A percentile compares a stretch with the other conserved stretches of the same genome.
These are phyloP conservation scores for Leiothrix lutea DNA, from an alignment of 2,113 vertebrate genomes.

Conservation along the genomic window DNA sequence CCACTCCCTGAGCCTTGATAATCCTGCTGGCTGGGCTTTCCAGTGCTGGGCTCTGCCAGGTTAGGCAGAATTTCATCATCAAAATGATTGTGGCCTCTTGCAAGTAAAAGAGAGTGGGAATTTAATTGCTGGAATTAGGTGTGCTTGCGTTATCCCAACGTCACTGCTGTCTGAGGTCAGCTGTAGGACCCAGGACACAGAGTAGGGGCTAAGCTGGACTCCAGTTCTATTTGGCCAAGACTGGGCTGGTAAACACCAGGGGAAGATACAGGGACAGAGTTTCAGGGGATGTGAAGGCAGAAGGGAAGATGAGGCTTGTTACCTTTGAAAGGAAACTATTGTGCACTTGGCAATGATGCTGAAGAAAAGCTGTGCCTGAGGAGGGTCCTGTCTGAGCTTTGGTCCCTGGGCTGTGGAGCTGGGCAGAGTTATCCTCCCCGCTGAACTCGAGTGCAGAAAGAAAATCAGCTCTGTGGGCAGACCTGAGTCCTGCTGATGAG, in stretches of 20 bases:
- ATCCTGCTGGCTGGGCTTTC: not conserved
- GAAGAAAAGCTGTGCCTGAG: not conserved
- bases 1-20: slow-evolving; percentile 33
- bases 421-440: not conserved
- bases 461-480: not conserved
- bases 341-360: accelerated
- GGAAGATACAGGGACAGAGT: not conserved
- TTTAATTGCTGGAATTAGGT: not conserved
- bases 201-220: not conserved
- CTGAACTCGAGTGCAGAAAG: not conserved
- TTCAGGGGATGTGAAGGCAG: not conserved
- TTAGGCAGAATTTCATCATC: not conserved
- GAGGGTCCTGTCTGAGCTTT: not conserved
- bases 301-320: not conserved
- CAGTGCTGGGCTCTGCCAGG: not conserved
- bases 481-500: not conserved
- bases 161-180: not conserved
- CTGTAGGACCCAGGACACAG: not conserved
- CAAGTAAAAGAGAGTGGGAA: not conserved
- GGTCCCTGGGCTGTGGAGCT: not conserved
- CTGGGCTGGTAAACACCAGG: not conserved
- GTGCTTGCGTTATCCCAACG: not conserved
- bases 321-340: not conserved
- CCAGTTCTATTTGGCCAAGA: not conserved
- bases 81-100: not conserved